Evolutionary conservation across 1,140 invertebrate species (phyloP).

Genomic region (Diplogasteroides magnus): DNA sequence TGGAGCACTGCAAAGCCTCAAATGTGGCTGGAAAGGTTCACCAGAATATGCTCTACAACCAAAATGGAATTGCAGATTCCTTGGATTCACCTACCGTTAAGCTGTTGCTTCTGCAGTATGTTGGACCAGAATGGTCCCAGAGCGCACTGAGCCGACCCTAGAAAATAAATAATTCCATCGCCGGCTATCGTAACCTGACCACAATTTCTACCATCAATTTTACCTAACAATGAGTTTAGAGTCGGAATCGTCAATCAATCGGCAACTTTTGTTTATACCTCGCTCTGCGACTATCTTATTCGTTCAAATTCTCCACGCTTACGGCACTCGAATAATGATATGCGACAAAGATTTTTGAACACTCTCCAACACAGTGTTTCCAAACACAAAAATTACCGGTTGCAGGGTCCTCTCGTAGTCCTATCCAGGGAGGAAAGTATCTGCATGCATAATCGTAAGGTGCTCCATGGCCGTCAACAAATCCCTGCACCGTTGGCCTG

Average conservation of each 20-base stretch:
- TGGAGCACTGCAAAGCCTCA: neutral
- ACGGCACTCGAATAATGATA: constrained; percentile 4
- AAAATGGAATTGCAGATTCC: too few species aligned
- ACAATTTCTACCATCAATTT: too few species aligned
- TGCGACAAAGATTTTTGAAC: too few species aligned
- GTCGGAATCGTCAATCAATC: too few species aligned
- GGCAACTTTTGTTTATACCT: too few species aligned
- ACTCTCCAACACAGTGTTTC: too few species aligned
- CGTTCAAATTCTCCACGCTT: neutral
- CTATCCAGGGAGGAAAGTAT: constrained; percentile 64
- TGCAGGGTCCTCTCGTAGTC: constrained; percentile 64
- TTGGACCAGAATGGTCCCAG: constrained; percentile 59
- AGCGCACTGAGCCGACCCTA: constrained; percentile 61
- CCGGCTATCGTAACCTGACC: too few species aligned
- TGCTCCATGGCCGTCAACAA: constrained; percentile 34
- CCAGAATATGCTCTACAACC: neutral
- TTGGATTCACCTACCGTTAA: constrained; percentile 54
- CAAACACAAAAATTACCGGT: too few species aligned
- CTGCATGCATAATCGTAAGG: constrained; percentile 61
- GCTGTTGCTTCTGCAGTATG: constrained; percentile 45
- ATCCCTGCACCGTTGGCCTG: constrained; percentile 18
- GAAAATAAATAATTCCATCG: constrained; percentile 15
- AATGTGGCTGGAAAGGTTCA: neutral
- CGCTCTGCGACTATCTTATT: neutral
- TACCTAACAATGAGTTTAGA: too few species aligned